These are phyloP conservation scores for Drosophila teissieri DNA, from an alignment of 1,140 invertebrate genomes.

Conservation along the genomic window DNA sequence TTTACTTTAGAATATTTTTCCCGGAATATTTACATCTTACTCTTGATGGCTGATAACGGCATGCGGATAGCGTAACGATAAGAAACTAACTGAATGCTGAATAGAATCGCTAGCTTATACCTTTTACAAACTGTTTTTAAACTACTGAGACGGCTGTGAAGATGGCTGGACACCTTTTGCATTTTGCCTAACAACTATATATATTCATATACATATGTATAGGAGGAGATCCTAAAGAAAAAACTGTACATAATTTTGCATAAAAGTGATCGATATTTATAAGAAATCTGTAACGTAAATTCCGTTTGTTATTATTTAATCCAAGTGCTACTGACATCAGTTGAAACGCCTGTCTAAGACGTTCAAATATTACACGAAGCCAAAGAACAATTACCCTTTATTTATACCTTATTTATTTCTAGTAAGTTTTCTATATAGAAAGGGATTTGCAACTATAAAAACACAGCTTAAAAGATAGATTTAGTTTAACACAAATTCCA, in stretches of 20 bases:
- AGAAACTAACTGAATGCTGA: slow-evolving; percentile 37
- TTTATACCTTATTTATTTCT: too few relatives aligned
- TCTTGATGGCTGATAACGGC: slow-evolving; percentile 52
- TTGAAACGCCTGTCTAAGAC: too few relatives aligned
- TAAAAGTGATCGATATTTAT: too few relatives aligned
- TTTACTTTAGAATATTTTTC: slow-evolving; percentile 52
- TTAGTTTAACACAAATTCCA: not conserved
- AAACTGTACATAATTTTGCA: not conserved
- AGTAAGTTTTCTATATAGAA: too few relatives aligned
- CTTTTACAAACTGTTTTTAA: not conserved
- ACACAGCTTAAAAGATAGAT: not conserved
- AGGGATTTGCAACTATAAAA: not conserved
- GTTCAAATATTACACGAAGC: too few relatives aligned
- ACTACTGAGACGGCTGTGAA: not conserved
- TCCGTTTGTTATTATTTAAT: too few relatives aligned
- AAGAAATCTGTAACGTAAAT: too few relatives aligned
- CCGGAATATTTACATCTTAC: slow-evolving; percentile 21
- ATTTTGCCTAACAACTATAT: slow-evolving; percentile 17
- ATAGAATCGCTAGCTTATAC: slow-evolving; percentile 31
- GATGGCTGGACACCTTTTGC: slow-evolving; percentile 10
- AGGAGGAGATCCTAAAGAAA: not conserved
- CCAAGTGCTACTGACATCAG: too few relatives aligned
- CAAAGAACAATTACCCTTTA: too few relatives aligned
- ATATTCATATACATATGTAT: not conserved
- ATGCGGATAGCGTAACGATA: slow-evolving; percentile 45